Conservation (phyloP, 2,888 invertebrate genomes). For the Salticus scenicus region DNA sequence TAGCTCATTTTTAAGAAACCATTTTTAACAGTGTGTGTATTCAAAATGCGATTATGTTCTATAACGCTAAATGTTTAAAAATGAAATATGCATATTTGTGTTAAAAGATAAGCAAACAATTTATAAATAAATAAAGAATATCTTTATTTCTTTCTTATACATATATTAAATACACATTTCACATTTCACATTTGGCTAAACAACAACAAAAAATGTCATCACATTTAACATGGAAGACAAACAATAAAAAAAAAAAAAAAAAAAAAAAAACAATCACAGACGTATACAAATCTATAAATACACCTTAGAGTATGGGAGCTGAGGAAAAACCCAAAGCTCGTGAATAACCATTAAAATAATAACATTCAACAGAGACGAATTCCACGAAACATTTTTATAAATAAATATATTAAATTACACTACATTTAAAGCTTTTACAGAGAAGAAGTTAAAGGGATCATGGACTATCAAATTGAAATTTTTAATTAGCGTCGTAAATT, state of each 20-base stretch:
- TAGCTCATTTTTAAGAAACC: too few species aligned
- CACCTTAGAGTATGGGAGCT: background rate
- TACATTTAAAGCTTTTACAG: too few species aligned
- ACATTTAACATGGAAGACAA: conserved; percentile 21
- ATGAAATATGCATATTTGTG: too few species aligned
- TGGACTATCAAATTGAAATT: too few species aligned
- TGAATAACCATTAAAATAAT: background rate
- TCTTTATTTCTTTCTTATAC: background rate
- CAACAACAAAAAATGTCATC: conserved; percentile 31
- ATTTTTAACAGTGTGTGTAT: too few species aligned
- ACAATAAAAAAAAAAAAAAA: background rate
- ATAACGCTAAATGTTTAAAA: too few species aligned
- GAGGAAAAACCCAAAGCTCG: background rate
- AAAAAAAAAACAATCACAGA: conserved; percentile 49
- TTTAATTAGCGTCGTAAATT: too few species aligned
- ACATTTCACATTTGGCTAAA: conserved; percentile 50
- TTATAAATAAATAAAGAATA: background rate
- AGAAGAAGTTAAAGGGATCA: too few species aligned
- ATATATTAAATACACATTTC: background rate
- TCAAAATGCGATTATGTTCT: too few species aligned
- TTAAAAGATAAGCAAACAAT: too few species aligned
- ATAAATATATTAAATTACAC: background rate
- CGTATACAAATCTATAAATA: conserved; percentile 52
- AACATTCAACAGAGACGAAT: background rate
- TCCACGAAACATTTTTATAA: background rate